Conservation (phyloP, 1,140 invertebrate species). For the Zaprionus inermis region DNA sequence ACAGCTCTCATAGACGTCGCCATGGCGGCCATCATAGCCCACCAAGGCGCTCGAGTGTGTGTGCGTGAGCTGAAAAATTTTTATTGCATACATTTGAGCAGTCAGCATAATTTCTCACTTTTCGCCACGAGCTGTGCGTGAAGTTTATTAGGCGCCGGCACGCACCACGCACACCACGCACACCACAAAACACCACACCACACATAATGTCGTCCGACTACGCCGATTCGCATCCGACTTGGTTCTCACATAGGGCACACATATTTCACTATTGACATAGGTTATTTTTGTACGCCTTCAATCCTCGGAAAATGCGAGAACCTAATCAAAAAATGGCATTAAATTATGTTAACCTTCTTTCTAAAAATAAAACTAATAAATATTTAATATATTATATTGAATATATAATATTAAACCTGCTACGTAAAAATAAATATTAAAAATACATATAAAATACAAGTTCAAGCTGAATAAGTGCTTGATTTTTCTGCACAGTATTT, state of each 20-base stretch:
- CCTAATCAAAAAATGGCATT: neutral
- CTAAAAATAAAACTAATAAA: neutral
- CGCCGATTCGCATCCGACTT: slow-evolving; percentile 7
- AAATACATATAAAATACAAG: neutral
- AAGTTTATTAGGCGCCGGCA: slow-evolving; percentile 72
- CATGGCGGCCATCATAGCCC: slow-evolving; percentile 42
- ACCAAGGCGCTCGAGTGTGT: slow-evolving; percentile 39
- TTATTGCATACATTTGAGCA: slow-evolving; percentile 82
- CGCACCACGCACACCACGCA: slow-evolving; percentile 31
- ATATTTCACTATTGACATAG: slow-evolving; percentile 7
- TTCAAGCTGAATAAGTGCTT: neutral
- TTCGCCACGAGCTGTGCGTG: slow-evolving; percentile 54
- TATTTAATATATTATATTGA: slow-evolving; percentile 3
- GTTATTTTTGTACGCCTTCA: neutral
- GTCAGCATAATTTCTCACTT: slow-evolving; percentile 81
- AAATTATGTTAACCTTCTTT: neutral
- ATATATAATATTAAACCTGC: no score
- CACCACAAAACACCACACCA: neutral
- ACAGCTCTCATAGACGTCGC: slow-evolving; percentile 60
- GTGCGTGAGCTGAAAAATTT: slow-evolving; percentile 80
- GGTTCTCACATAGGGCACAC: slow-evolving; percentile 30
- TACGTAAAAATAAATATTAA: neutral
- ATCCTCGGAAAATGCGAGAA: neutral
- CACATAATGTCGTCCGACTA: slow-evolving; percentile 29
- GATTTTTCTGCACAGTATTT: no score